Evolutionary conservation across 2,797 vertebrate species (phyloP), one percentile per base, ranked within the genome.

Genomic region (Enteromius anoplus): DNA sequence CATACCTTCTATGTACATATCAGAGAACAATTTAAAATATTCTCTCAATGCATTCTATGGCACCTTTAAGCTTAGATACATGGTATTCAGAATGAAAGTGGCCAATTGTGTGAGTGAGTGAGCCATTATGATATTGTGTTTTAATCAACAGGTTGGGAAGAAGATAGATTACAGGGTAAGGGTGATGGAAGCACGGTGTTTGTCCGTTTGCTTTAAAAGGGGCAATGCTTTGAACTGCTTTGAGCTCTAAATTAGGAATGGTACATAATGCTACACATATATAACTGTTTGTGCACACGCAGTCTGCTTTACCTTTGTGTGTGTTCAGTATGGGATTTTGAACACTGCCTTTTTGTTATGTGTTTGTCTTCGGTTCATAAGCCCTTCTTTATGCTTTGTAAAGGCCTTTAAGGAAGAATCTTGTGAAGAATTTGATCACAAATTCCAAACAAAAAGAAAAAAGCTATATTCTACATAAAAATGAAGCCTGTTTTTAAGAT

Each of bases 141-240:
- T 90, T 91, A 75, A 89, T 86, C 89, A 70, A 85, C 91, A 92
- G 92, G 85, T 75, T 82, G 89, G 88, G 71, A 93, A 90, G 86
- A 88, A 86, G 82, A 34, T 85, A 77, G 90, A 92, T 34, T 84
- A 89, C 62, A 87, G 89, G 93, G 92, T 93, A 92, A 93, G 92
- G 75, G 32, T 45, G 29, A 37, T n/a, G 11, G 70, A 65, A 64
- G 53, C 40, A 23, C 68, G 81, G 66, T 65, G 71, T 70, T 55
- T 68, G 26, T 81, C 32, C 40, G 53, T 55, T 32, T 68, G 60
- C 40, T 34, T 58, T 89, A 64, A 86, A 11, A 55, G 0, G 2
- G 53, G 75, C 34, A 42, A 17, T 70, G 51, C 55, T 71, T 19
- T 68, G 53, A 37, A 72, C 62, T 75, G 79, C 60, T 69, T 82